Evolutionary conservation across 2,113 vertebrate genomes (phyloP), one percentile per base, ranked within the genome.

Genomic region (Forbesichthys papilliferus): DNA sequence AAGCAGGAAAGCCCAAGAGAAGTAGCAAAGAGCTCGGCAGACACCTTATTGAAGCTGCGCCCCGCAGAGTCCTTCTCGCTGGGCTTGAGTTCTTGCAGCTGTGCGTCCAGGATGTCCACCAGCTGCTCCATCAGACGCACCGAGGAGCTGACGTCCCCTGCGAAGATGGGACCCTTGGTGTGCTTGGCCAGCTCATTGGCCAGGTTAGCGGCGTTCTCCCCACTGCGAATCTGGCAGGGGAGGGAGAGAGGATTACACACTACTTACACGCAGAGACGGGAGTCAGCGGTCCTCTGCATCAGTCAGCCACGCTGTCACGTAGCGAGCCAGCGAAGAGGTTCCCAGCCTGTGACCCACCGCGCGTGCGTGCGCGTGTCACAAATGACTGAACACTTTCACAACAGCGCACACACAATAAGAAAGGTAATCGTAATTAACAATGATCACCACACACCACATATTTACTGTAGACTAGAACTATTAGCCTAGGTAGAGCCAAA

Each of bases 81-180:
- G 60, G 97, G 98, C 34, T 93, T 90, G 66, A 98, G 89, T 76
- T 98, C 97, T 85, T 99, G 98, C 73, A 99, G 94, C 84, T 99
- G 98, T 42, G 97, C 96, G 64, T 99, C 98, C 74, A 99, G 90
- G 86, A 99, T 98, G 89, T 99, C 98, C 84, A 99, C 96, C 60
- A 99, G 90, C 90, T 99, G 96, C 82, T 99, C 96, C 96, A 99
- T 99, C 66, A 99, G 85, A 13, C 96, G 94, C 79, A 99, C 96
- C 0, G 96, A 95, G 12, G 96, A 99, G 71, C 96, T 98, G 68
- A 99, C 95, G 68, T 99, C 98, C 0, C 98, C 98, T 2, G 97
- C 96, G 13, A 95, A 99, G 77, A 99, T 95, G 0, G 94, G 93
- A 55, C 96, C 95, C 93, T 98, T 97, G 82, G 97, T 99, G 90